Evolutionary conservation across 2,888 invertebrate species (phyloP).

Genomic region (Coenonympha glycerion): DNA sequence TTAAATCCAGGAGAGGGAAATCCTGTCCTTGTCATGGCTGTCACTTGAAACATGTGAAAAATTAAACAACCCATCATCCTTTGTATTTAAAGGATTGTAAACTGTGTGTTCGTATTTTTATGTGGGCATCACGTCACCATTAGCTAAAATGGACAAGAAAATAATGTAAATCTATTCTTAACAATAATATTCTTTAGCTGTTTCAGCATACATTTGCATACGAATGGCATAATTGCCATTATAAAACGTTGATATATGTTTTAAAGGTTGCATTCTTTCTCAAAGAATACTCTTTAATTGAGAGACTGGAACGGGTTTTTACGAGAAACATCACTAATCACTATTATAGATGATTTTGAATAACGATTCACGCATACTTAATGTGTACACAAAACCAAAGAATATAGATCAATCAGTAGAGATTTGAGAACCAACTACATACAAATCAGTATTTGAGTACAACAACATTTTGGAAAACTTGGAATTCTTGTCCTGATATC

Average conservation of each 20-base stretch:
- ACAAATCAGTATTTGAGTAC: too few species aligned
- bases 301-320: conserved; percentile 6
- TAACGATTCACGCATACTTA: not conserved
- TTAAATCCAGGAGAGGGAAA: not conserved
- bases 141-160: not conserved
- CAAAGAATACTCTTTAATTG: conserved; percentile 1
- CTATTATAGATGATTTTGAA: not conserved
- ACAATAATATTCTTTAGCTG: not conserved
- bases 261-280: conserved; percentile 6
- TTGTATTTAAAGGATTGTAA: not conserved
- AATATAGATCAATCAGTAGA: too few species aligned
- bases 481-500: too few species aligned
- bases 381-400: too few species aligned
- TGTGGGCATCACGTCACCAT: too few species aligned
- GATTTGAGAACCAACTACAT: too few species aligned
- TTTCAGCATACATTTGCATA: conserved; percentile 6
- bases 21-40: not conserved
- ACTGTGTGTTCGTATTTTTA: not conserved
- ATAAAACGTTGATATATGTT: conserved; percentile 4
- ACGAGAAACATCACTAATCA: not conserved
- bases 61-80: too few species aligned
- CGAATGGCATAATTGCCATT: conserved; percentile 8
- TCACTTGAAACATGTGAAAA: not conserved
- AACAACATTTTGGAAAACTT: too few species aligned
- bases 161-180: conserved; percentile 4